These are phyloP conservation scores for Acrocephalus kingi DNA, from an alignment of 2,113 vertebrate species.

Conservation along the genomic window DNA sequence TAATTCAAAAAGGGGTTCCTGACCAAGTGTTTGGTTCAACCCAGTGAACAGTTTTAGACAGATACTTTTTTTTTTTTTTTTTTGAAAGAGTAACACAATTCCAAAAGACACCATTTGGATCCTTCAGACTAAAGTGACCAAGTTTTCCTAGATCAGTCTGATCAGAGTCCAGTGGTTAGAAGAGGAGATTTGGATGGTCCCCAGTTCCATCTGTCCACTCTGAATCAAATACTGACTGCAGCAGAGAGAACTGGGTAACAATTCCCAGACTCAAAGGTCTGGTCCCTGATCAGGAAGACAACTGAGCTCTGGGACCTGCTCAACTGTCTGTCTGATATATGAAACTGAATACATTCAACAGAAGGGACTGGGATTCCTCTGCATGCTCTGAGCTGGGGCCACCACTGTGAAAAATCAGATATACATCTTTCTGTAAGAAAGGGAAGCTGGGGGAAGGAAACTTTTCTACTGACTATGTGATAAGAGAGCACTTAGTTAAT, in stretches of 20 bases:
- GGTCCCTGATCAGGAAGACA: neutral
- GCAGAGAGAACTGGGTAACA: neutral
- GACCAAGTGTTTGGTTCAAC: neutral
- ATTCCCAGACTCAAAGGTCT: neutral
- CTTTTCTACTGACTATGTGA: neutral
- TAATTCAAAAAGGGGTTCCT: neutral
- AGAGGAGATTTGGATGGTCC: neutral
- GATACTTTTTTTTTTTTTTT: neutral
- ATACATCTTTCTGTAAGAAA: neutral
- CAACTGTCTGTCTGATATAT: neutral
- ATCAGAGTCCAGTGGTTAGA: neutral
- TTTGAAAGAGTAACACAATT: neutral
- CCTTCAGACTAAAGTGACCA: neutral
- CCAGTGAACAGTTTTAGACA: neutral
- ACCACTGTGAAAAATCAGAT: neutral
- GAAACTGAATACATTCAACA: neutral
- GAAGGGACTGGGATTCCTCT: neutral
- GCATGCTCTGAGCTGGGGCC: neutral
- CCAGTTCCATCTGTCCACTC: neutral
- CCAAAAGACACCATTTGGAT: neutral
- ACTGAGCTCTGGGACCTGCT: neutral
- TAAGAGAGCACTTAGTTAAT: neutral
- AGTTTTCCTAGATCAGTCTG: neutral
- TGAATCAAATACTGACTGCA: neutral
- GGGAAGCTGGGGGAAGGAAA: neutral